Evolutionary conservation across 2,113 vertebrate genomes (phyloP).

Genomic region (Seriola rivoliana): DNA sequence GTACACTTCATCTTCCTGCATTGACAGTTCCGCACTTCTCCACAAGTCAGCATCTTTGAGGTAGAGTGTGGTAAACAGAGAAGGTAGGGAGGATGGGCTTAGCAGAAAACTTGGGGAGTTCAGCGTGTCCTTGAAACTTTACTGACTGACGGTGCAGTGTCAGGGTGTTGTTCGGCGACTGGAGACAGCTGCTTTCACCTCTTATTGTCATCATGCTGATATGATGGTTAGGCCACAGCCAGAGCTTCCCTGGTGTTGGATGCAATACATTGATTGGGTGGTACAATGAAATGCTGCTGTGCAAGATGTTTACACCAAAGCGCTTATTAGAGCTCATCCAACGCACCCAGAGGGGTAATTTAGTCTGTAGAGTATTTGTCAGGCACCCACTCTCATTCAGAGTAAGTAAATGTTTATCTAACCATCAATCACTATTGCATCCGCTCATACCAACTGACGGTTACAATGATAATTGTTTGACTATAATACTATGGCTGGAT

Average conservation of each 20-base stretch:
- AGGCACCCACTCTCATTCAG: constrained; percentile 52
- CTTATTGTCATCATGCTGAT: constrained; percentile 29
- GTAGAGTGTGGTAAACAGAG: constrained; percentile 68
- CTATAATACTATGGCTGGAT: constrained; percentile 27
- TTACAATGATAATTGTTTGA: constrained; percentile 38
- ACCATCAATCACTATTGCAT: constrained; percentile 52
- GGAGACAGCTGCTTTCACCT: constrained; percentile 57
- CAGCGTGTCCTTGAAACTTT: constrained; percentile 76
- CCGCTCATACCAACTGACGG: constrained; percentile 34
- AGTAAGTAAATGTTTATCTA: constrained; percentile 67
- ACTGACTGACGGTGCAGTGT: constrained; percentile 61
- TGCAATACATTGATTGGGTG: constrained; percentile 48
- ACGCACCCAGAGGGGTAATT: constrained; percentile 54
- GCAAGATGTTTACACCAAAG: constrained; percentile 44
- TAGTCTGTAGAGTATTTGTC: constrained; percentile 59
- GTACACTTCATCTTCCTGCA: constrained; percentile 77
- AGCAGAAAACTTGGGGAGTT: constrained; percentile 54
- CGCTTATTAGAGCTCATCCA: constrained; percentile 65
- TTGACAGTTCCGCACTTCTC: constrained; percentile 72
- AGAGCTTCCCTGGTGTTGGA: constrained; percentile 1
- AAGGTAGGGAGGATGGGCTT: constrained; percentile 43
- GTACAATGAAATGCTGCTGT: constrained; percentile 30
- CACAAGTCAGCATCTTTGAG: constrained; percentile 82
- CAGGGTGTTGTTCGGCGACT: constrained; percentile 30
- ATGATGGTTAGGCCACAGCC: constrained; percentile 39